Conservation (phyloP, 2,888 invertebrate species). For the Spodoptera picta region DNA sequence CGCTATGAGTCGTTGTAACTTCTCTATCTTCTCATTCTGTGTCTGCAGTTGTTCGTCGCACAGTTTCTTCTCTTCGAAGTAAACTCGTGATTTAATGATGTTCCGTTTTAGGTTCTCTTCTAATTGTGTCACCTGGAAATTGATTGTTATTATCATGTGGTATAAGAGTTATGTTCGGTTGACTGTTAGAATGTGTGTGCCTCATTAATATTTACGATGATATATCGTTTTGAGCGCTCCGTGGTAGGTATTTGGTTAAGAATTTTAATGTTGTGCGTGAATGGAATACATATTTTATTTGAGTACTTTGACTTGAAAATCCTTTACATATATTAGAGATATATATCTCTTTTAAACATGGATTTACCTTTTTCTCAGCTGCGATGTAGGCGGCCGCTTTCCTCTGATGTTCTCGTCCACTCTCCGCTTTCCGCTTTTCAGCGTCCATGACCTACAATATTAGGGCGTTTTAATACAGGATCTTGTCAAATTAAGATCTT, state of each 20-base stretch:
- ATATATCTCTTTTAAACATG: too few relatives aligned
- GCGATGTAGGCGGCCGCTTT: constrained; percentile 94
- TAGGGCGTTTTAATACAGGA: too few relatives aligned
- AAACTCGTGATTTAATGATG: constrained; percentile 95
- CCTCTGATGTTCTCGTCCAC: constrained; percentile 95
- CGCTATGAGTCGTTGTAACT: constrained; percentile 93
- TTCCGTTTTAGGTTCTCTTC: constrained; percentile 95
- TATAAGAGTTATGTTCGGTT: constrained; percentile 7
- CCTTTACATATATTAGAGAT: too few relatives aligned
- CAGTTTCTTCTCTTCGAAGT: constrained; percentile 96
- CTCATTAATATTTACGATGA: constrained; percentile 13
- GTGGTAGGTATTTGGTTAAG: constrained; percentile 13
- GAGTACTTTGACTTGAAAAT: too few relatives aligned
- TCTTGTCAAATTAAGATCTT: too few relatives aligned
- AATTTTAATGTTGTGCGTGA: constrained; percentile 11
- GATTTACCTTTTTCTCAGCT: constrained; percentile 92
- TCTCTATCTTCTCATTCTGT: constrained; percentile 95
- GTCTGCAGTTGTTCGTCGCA: constrained; percentile 95
- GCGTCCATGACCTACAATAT: constrained; percentile 95
- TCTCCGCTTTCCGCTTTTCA: constrained; percentile 96
- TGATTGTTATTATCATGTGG: constrained; percentile 10
- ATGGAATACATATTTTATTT: too few relatives aligned
- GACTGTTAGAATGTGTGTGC: neutral
- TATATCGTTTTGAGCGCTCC: constrained; percentile 11
- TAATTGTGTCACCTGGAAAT: constrained; percentile 90